Evolutionary conservation across 2,888 invertebrate species (phyloP), one percentile per base, ranked within the genome.

Genomic region (Autographa gamma): DNA sequence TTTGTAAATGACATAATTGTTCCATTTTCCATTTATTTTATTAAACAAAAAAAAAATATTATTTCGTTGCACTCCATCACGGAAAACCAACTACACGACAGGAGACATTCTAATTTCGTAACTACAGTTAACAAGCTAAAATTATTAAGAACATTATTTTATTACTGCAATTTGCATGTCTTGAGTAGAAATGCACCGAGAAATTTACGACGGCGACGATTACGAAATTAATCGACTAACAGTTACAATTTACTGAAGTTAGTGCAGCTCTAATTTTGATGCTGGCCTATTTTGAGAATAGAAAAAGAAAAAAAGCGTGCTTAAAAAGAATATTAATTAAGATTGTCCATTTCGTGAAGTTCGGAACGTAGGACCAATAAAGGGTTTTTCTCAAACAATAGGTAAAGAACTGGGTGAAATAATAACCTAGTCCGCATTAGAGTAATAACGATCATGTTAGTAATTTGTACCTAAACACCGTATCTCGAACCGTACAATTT

Each of bases 401-500:
- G 14, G 18, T 2, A 18, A 18, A 54, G 11, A 16, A 54, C 19
- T 19, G 6, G 9, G 19, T 19, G 18, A 18, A 19, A 19, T 54
- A 54, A 54, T 38, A 58, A 18, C 38, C 14, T 56, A 31, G 60
- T 71, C 66, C 60, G 65, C 54, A 58, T 52, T 31, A 0, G 1
- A 63, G 31, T 59, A 58, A 41, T 59, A 73, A 74, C 69, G 60
- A 72, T 73, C 59, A 73, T 71, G 69, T 70, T 56, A 78, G 77
- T 69, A 76, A 78, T 80, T 82, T 77, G 76, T 82, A 81, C 74
- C 63, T 81, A 73, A 70, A 73, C 25, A 77, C 69, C 72, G 78
- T 81, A 74, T 82, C 81, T 81, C 67, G 31, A 7, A 74, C 63
- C 74, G 62, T 76, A 74, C 75, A 81, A 85, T 86, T 88, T 88